A percentile compares a stretch with the other conserved stretches of the same genome.
phyloP scores from a whole-genome alignment of 2,113 vertebrate species.

The Ophiodon elongatus region DNA sequence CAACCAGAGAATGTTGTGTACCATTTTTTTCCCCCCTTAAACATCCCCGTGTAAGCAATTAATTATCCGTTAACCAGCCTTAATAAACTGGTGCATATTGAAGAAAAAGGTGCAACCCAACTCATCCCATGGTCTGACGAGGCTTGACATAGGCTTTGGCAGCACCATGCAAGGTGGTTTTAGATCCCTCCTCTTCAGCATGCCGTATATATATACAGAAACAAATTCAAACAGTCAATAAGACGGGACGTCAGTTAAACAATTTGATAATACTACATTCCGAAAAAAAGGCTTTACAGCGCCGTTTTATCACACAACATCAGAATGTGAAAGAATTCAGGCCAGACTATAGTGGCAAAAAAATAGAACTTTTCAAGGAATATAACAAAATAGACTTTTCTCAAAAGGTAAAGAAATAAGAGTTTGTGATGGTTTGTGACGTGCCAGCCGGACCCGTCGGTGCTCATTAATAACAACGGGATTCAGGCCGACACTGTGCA shows the following conservation, averaged over 20 bases:
- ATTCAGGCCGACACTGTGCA: constrained; percentile 73
- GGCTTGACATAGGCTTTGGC: constrained; percentile 59
- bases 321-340: constrained; percentile 68
- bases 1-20: constrained; percentile 28
- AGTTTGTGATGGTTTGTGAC: constrained; percentile 64
- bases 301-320: constrained; percentile 72
- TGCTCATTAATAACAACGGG: constrained; percentile 61
- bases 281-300: constrained; percentile 82
- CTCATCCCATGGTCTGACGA: constrained; percentile 51
- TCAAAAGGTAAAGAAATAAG: constrained; percentile 75
- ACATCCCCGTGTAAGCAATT: constrained; percentile 18
- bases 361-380: constrained; percentile 82
- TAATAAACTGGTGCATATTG: constrained; percentile 57
- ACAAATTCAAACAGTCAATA: constrained; percentile 52
- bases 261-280: constrained; percentile 81
- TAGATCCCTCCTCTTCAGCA: constrained; percentile 69
- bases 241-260: constrained; percentile 53
- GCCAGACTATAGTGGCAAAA: constrained; percentile 78
- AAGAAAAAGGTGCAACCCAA: constrained; percentile 64
- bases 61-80: constrained; percentile 31
- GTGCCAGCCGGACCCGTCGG: constrained; percentile 68
- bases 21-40: neutral
- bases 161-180: constrained; percentile 79
- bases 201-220: constrained; percentile 84
- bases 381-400: constrained; percentile 86